These are phyloP conservation scores for Holotrichia oblita DNA, from an alignment of 1,140 invertebrate genomes.

Conservation along the genomic window DNA sequence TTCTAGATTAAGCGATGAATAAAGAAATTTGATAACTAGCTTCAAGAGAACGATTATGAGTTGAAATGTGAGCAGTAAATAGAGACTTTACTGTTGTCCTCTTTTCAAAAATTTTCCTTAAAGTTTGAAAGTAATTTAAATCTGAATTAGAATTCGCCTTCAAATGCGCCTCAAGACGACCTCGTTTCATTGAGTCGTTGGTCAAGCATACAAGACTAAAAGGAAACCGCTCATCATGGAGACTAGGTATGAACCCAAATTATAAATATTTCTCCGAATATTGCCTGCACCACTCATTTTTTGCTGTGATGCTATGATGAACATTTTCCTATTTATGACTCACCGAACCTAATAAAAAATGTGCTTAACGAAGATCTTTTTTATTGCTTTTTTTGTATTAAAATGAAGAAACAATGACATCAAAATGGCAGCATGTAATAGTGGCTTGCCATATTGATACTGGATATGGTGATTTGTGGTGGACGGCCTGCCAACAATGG, in stretches of 20 bases:
- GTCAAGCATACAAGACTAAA: constrained; percentile 50
- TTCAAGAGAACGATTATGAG: constrained; percentile 46
- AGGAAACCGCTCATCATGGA: constrained; percentile 45
- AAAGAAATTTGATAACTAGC: constrained; percentile 46
- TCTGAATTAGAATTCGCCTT: constrained; percentile 48
- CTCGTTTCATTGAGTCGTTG: constrained; percentile 45
- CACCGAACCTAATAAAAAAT: no score
- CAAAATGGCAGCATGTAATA: no score
- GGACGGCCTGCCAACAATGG: no score
- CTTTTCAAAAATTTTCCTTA: constrained; percentile 46
- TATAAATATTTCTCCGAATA: constrained; percentile 47
- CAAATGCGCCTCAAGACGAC: constrained; percentile 46
- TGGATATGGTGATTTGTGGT: no score
- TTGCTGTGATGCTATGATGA: no score
- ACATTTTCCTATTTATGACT: no score
- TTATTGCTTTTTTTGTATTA: no score
- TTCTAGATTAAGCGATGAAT: constrained; percentile 35
- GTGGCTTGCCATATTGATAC: no score
- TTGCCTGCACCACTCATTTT: no score
- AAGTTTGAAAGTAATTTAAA: constrained; percentile 50
- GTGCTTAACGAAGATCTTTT: no score
- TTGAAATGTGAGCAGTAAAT: constrained; percentile 49
- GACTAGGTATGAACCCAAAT: constrained; percentile 46
- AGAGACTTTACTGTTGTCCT: constrained; percentile 47
- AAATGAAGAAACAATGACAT: no score